A percentile compares a stretch with the other conserved stretches of the same genome.
Evolutionary conservation across 2,797 vertebrate genomes (phyloP).

Genomic region (Etheostoma nigrum): DNA sequence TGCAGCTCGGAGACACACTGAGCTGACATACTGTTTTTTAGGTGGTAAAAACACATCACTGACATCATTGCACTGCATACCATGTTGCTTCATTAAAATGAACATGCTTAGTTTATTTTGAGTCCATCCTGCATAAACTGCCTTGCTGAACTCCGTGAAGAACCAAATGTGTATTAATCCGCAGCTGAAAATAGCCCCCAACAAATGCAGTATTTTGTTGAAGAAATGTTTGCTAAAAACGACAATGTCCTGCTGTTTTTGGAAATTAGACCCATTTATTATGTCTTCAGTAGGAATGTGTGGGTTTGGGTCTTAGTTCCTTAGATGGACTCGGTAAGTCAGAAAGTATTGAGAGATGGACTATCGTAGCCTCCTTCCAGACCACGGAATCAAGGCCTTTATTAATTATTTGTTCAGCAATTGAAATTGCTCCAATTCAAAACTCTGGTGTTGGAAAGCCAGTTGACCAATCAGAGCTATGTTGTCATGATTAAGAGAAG

Average conservation of each 20-base stretch:
- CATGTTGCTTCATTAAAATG: too few relatives aligned
- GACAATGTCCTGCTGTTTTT: too few relatives aligned
- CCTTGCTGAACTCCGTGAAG: background rate
- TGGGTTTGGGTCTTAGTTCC: background rate
- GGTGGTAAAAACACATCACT: background rate
- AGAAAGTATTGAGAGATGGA: too few relatives aligned
- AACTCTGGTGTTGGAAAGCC: background rate
- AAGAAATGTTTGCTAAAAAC: too few relatives aligned
- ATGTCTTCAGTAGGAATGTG: background rate
- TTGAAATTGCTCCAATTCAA: background rate
- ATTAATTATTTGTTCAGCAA: background rate
- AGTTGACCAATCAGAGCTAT: background rate
- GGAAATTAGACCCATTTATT: background rate
- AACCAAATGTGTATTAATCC: background rate
- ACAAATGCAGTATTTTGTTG: too few relatives aligned
- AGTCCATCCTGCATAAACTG: too few relatives aligned
- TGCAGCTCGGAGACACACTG: background rate
- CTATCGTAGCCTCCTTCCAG: too few relatives aligned
- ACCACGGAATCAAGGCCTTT: background rate
- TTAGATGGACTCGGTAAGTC: too few relatives aligned
- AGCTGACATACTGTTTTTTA: background rate
- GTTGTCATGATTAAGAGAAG: background rate
- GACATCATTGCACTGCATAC: too few relatives aligned
- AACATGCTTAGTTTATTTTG: background rate
- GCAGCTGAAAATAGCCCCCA: background rate